Evolutionary conservation across 2,888 invertebrate genomes (phyloP), one percentile per base, ranked within the genome.

Genomic region (Sepioteuthis lessoniana): DNA sequence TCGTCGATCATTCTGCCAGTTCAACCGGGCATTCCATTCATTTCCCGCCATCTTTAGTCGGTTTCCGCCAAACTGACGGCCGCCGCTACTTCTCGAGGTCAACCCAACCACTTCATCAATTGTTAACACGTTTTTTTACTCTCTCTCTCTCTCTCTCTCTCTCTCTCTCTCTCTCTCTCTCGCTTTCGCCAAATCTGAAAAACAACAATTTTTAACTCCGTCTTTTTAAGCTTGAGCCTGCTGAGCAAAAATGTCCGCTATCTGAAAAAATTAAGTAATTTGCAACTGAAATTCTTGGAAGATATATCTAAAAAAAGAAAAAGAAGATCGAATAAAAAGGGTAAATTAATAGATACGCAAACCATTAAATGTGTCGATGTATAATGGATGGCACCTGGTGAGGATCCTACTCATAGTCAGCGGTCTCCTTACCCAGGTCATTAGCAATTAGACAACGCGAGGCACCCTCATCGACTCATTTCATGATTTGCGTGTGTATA

Each of bases 1-100:
- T 42, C 95, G 95, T 38, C 95, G 94, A 94, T 95, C 95, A 90
- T 95, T 95, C 94, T 95, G 95, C 47, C 95, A 95, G 35, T 94
- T 94, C 47, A 94, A 94, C 55, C 96, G 93, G 93, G 90, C 46
- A 42, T 91, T 90, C 60, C 91, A 46, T 90, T 47, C 50, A n/a
- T 47, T 46, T 90, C 55, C 28, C 91, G 47, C 35, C 38, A 90
- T 93, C 38, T 90, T 37, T 93, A 38, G 38, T 93, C 93, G 38
- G 38, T 90, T 76, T 35, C 90, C 50, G 38, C 93, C 42, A 42
- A 76, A 42, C 90, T 55, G 38, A 42, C 90, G 38, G 38, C 93
- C 90, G 31, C 90, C 50, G 37, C 90, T 35, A 93, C 37, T 92
- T 76, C 35, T 38, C 50, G 38, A 46, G 55, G 37, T 47, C 38